phyloP scores from a whole-genome alignment of 2,113 vertebrate species.

The Eidolon helvum region DNA sequence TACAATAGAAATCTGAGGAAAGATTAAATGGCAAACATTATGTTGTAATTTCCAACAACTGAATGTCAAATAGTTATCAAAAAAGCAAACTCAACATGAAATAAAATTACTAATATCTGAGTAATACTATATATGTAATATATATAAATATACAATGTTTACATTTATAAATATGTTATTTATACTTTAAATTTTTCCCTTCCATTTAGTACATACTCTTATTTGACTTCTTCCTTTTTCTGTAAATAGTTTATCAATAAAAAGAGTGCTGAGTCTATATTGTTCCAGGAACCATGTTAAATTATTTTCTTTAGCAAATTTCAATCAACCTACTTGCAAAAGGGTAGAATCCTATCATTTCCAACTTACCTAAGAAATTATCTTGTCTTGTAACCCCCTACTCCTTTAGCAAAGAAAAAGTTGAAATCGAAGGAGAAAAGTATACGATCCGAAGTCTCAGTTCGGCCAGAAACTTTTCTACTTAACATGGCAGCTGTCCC shows the following conservation, averaged over 20 bases:
- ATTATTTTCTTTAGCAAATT: background rate
- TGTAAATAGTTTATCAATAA: background rate
- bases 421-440: background rate
- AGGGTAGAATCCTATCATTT: background rate
- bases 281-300: background rate
- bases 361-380: background rate
- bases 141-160: background rate
- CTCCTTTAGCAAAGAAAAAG: background rate
- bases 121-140: background rate
- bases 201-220: background rate
- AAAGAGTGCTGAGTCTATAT: background rate
- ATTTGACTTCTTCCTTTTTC: background rate
- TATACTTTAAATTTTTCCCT: background rate
- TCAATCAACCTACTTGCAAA: background rate
- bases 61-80: background rate
- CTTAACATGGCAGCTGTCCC: background rate
- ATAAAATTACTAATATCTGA: background rate
- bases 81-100: background rate
- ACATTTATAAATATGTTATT: background rate
- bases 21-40: background rate
- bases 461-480: background rate
- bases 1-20: background rate
- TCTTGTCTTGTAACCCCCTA: background rate
- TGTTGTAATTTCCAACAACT: background rate
- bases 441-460: background rate